phyloP scores from a whole-genome alignment of 2,888 invertebrate species.

The Ditula angustiorana region DNA sequence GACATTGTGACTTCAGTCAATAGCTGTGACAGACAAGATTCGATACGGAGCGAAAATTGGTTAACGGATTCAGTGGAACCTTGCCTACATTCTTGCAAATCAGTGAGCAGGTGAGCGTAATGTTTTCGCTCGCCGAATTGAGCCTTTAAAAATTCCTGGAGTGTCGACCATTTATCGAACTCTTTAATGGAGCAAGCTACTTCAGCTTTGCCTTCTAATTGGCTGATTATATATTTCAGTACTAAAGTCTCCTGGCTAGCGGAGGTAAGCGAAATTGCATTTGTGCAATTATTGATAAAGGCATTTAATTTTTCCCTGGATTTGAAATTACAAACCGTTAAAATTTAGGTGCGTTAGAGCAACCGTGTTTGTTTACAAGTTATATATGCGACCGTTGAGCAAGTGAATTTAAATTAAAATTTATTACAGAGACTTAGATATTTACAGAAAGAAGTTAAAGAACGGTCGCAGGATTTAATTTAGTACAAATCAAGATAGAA shows the following conservation, averaged over 20 bases:
- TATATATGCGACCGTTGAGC: no score
- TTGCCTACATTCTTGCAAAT: neutral
- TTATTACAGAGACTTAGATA: no score
- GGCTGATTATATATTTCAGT: slow-evolving; percentile 30
- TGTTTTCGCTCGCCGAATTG: slow-evolving; percentile 13
- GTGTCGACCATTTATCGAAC: slow-evolving; percentile 17
- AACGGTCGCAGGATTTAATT: no score
- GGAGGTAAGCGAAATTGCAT: slow-evolving; percentile 24
- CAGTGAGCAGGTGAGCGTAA: neutral
- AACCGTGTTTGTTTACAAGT: no score
- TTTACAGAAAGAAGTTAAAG: no score
- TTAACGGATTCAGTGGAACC: neutral
- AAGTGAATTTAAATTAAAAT: no score
- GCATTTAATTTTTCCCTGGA: slow-evolving; percentile 10
- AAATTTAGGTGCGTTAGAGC: no score
- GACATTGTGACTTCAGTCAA: neutral
- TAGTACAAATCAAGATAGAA: no score
- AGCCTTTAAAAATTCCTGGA: slow-evolving; percentile 28
- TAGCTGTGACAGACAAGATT: neutral
- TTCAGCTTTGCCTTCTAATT: slow-evolving; percentile 34
- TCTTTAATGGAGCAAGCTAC: slow-evolving; percentile 26
- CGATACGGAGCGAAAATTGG: neutral
- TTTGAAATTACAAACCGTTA: no score
- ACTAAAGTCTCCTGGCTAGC: slow-evolving; percentile 19
- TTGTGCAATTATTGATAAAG: slow-evolving; percentile 29